Evolutionary conservation across 2,888 invertebrate species (phyloP), one percentile per base, ranked within the genome.

Genomic region (Philaethria dido): DNA sequence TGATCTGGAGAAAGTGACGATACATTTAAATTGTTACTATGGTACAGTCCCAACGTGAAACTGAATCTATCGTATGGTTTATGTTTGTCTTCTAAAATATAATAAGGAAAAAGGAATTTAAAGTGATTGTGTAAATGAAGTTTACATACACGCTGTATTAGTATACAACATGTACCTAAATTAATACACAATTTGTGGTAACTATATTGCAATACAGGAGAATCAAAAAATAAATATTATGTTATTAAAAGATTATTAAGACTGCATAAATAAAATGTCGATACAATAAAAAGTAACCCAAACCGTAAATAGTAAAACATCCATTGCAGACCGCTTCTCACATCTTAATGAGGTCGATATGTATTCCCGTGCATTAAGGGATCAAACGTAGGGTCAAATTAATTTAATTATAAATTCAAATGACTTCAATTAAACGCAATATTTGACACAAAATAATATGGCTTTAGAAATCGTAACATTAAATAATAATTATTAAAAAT

Each of bases 1-100:
- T 84, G 81, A 91, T 92, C 89, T 86, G 84, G 89, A 81, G 91
- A 91, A 90, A 92, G 90, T 89, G 84, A 85, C 83, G 81, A 85
- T 83, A 80, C 81, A 85, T 86, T 86, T 80, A 78, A 85, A 86
- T 88, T 86, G 85, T 91, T 89, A 90, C 84, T 74, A 76, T 71
- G 69, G 73, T 72, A 72, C 75, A 74, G 64, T 71, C 20, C 64
- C 61, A 70, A 80, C 82, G 82, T 87, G 88, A 87, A 88, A 88
- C 84, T 78, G 77, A 87, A 88, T 84, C 81, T 81, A 75, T 79
- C 64, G 77, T 75, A 71, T 64, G 66, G 68, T 71, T 72, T 71
- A 68, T 65, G 48, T 52, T 45, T 69, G 48, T 39, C 60, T 29
- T 45, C 14, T 59, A 13, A 9, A 33, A 29, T 33, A 47, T 45